A percentile compares a stretch with the other conserved stretches of the same genome.
These are phyloP conservation scores for Solea solea DNA, from an alignment of 2,113 vertebrate genomes.

Conservation along the genomic window DNA sequence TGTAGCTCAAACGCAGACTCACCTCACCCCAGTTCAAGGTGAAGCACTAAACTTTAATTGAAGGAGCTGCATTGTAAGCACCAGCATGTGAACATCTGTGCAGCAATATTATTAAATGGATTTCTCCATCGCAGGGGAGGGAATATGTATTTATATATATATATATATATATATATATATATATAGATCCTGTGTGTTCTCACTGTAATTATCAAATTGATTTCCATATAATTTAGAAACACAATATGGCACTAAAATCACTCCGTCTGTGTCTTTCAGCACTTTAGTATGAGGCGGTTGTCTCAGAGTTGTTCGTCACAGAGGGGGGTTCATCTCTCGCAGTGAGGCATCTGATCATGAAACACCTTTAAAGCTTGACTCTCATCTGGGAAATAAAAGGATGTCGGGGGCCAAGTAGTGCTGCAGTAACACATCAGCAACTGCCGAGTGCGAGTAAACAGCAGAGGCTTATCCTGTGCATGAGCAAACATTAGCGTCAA, in stretches of 20 bases:
- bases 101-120: constrained; percentile 28
- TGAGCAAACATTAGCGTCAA: constrained; percentile 48
- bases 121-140: constrained; percentile 14
- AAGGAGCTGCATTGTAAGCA: constrained; percentile 19
- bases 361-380: constrained; percentile 45
- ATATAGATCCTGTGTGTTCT: constrained; percentile 7
- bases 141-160: neutral
- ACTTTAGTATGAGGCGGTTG: constrained; percentile 35
- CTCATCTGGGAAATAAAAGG: constrained; percentile 53
- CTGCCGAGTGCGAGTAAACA: constrained; percentile 61
- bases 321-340: constrained; percentile 34
- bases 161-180: neutral
- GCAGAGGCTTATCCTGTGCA: constrained; percentile 42
- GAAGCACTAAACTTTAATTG: constrained; percentile 16
- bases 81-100: constrained; percentile 23
- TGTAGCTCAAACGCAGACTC: constrained; percentile 18
- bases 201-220: constrained; percentile 48
- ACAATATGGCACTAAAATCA: constrained; percentile 15
- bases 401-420: constrained; percentile 30
- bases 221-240: constrained; percentile 40
- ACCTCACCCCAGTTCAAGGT: constrained; percentile 1
- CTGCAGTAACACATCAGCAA: constrained; percentile 49
- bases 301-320: constrained; percentile 46
- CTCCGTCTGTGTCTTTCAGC: constrained; percentile 20
- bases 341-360: constrained; percentile 39